phyloP scores from a whole-genome alignment of 2,888 invertebrate genomes.

The Itoplectis maculator region DNA sequence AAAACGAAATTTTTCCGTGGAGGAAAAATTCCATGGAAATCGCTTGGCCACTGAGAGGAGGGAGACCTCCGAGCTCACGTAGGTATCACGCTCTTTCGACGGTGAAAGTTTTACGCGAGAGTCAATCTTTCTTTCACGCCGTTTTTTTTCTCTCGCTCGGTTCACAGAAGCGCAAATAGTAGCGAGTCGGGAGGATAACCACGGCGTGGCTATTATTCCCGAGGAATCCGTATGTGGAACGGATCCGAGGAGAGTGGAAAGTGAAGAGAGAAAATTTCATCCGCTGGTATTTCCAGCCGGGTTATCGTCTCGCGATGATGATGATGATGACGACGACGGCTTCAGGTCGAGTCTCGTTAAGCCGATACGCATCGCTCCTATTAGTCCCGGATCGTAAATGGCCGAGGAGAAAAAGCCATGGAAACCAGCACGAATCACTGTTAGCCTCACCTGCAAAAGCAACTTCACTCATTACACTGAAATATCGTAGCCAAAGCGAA shows the following conservation, averaged over 20 bases:
- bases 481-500: conserved; percentile 18
- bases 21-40: conserved; percentile 34
- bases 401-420: neutral
- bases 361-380: conserved; percentile 41
- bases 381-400: conserved; percentile 50
- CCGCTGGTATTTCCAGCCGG: neutral
- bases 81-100: conserved; percentile 31
- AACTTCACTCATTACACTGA: neutral
- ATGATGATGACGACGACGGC: conserved; percentile 28
- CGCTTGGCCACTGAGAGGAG: conserved; percentile 40
- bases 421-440: neutral
- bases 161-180: conserved; percentile 27
- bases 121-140: conserved; percentile 43
- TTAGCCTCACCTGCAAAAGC: neutral
- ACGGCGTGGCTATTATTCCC: conserved; percentile 51
- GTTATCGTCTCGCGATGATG: neutral
- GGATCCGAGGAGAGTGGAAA: conserved; percentile 67
- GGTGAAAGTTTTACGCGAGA: conserved; percentile 64
- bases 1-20: conserved; percentile 33
- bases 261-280: conserved; percentile 65
- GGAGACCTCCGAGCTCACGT: conserved; percentile 41
- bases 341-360: conserved; percentile 30
- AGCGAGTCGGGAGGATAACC: conserved; percentile 4
- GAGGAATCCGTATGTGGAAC: conserved; percentile 65
- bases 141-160: conserved; percentile 28